phyloP scores from a whole-genome alignment of 2,888 invertebrate species.

The Tiphia femorata region DNA sequence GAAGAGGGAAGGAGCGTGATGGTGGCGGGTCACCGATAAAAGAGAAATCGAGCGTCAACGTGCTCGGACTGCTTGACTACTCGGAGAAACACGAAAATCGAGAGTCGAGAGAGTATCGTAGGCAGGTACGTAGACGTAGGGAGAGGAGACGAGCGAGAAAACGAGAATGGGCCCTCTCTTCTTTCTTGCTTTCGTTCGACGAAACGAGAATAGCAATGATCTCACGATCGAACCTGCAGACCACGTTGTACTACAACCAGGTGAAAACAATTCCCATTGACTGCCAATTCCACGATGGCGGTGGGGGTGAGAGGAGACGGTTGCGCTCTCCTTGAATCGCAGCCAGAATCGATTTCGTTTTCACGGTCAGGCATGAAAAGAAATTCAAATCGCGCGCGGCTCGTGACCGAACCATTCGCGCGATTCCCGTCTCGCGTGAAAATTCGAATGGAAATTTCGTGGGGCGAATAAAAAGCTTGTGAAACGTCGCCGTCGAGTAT shows the following conservation, averaged over 20 bases:
- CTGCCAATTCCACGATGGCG: constrained; percentile 15
- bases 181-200: constrained; percentile 34
- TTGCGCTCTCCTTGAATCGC: constrained; percentile 31
- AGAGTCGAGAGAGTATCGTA: constrained; percentile 4
- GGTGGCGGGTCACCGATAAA: too few relatives aligned
- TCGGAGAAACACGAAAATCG: constrained; percentile 27
- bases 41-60: too few relatives aligned
- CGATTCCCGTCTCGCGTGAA: too few relatives aligned
- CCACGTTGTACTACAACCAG: constrained; percentile 3
- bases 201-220: constrained; percentile 37
- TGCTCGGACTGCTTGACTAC: too few relatives aligned
- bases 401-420: too few relatives aligned
- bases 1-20: too few relatives aligned
- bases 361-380: constrained; percentile 37
- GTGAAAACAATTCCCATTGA: constrained; percentile 37
- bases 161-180: constrained; percentile 12
- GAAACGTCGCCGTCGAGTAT: too few relatives aligned
- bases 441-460: too few relatives aligned
- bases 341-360: constrained; percentile 36
- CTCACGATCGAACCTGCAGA: constrained; percentile 10
- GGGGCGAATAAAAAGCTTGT: too few relatives aligned
- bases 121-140: not conserved
- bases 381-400: constrained; percentile 38
- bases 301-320: too few relatives aligned
- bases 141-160: not conserved